Evolutionary conservation across 2,888 invertebrate species (phyloP).

Genomic region (Didymodactylos carnosus): DNA sequence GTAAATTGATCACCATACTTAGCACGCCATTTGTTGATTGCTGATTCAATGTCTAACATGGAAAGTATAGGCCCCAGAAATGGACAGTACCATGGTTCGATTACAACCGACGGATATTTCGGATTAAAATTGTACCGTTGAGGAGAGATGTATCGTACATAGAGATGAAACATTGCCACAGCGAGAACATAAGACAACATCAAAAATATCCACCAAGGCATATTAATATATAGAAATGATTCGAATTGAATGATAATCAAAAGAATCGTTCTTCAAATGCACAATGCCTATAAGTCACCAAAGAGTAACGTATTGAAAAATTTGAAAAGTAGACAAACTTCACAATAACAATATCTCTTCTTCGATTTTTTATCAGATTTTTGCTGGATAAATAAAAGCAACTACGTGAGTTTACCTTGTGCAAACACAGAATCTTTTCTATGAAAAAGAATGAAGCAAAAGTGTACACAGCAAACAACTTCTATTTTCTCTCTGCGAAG

Average conservation of each 20-base stretch:
- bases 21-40: background rate
- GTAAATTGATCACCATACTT: background rate
- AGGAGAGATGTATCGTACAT: background rate
- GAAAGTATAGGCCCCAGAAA: background rate
- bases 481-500: too few relatives aligned
- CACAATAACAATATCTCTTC: too few relatives aligned
- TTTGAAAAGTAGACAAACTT: too few relatives aligned
- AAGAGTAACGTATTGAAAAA: too few relatives aligned
- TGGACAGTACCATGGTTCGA: background rate
- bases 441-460: too few relatives aligned
- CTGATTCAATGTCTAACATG: background rate
- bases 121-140: background rate
- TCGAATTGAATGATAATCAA: background rate
- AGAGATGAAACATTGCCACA: background rate
- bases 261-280: background rate
- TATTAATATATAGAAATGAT: background rate
- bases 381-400: too few relatives aligned
- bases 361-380: too few relatives aligned
- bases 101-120: background rate
- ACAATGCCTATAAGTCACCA: background rate
- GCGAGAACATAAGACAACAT: background rate
- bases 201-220: background rate
- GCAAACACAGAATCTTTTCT: too few relatives aligned
- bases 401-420: too few relatives aligned
- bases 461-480: too few relatives aligned